Evolutionary conservation across 2,888 invertebrate genomes (phyloP), one percentile per base, ranked within the genome.

Genomic region (Caenorhabditis sp.): DNA sequence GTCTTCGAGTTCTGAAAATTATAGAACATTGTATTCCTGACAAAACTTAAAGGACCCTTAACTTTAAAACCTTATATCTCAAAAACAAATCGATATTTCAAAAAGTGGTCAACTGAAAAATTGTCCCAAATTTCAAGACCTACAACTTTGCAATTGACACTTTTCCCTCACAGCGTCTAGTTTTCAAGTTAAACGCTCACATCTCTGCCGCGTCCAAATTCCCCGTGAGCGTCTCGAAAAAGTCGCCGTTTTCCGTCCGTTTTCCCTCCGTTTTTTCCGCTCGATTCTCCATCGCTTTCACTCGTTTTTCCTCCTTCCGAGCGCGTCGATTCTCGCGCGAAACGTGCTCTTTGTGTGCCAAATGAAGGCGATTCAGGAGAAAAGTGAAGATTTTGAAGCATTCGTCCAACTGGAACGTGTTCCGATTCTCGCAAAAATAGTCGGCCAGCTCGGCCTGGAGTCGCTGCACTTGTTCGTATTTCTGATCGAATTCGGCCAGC

Each of bases 381-480:
- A 83, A 81, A 30, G 76, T 74, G 78, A 88, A 83, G 26, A 88
- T 87, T 72, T 86, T 88, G 61, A 88, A 77, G 37, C 88, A 86
- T 30, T 88, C 88, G 62, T 87, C 87, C 45, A 86, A 56, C 26
- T 84, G 83, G 63, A 88, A 87, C 4, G 80, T 80, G 39, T 78
- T 58, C 13, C 66, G 66, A 52, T 79, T 74, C 45, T 81, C 81
- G 48, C 81, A 81, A 27, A 81, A 81, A 46, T 81, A 81, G 17
- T 62, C 62, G 8, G 81, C 81, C 26, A 81, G 17, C n/a, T 72
- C 45, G 0, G 35, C 15, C 32, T 80, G 74, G 2, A 65, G 35
- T 7, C 56, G 70, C 0, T 37, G 32, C 13, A 83, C 35, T 3
- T 30, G 2, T 9, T 66, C 52, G 39, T 77, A 65, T 22, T 37